Evolutionary conservation across 2,797 vertebrate species (phyloP).

Genomic region (Peromyscus aztecus): DNA sequence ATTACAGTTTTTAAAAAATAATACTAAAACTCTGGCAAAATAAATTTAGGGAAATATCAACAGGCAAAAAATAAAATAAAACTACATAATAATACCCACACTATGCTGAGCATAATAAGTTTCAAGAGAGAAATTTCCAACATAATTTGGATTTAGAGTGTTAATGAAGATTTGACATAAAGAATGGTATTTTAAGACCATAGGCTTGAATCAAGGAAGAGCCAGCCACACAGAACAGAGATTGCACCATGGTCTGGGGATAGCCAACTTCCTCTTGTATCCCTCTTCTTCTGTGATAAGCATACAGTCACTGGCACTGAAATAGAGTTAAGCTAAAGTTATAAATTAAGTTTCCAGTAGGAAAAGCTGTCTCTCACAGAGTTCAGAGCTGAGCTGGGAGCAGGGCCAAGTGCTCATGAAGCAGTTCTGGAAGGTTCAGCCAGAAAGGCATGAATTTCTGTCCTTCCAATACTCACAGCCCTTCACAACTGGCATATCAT

Average conservation of each 20-base stretch:
- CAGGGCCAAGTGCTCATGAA: slow-evolving; percentile 77
- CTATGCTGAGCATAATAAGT: neutral
- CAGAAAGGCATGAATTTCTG: slow-evolving; percentile 60
- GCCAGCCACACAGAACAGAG: neutral
- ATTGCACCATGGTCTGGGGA: slow-evolving; percentile 15
- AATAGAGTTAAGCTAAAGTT: slow-evolving; percentile 78
- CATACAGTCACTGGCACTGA: slow-evolving; percentile 45
- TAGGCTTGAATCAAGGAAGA: slow-evolving; percentile 16
- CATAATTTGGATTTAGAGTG: slow-evolving; percentile 22
- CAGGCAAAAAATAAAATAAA: slow-evolving; percentile 17
- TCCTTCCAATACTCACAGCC: neutral
- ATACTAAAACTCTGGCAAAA: slow-evolving; percentile 18
- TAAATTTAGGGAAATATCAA: slow-evolving; percentile 56
- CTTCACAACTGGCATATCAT: neutral
- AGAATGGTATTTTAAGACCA: slow-evolving; percentile 11
- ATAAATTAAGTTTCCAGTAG: slow-evolving; percentile 75
- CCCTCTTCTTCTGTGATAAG: slow-evolving; percentile 72
- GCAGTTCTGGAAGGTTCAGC: slow-evolving; percentile 75
- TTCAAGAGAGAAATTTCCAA: slow-evolving; percentile 36
- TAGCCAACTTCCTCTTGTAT: neutral
- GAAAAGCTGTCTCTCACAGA: slow-evolving; percentile 19
- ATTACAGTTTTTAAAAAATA: neutral
- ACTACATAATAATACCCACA: neutral
- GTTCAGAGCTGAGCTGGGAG: slow-evolving; percentile 76
- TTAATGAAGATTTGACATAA: slow-evolving; percentile 75